Base-by-base conservation (phyloP, 2,113 vertebrate genomes). In the Atrichornis clamosus region DNA sequence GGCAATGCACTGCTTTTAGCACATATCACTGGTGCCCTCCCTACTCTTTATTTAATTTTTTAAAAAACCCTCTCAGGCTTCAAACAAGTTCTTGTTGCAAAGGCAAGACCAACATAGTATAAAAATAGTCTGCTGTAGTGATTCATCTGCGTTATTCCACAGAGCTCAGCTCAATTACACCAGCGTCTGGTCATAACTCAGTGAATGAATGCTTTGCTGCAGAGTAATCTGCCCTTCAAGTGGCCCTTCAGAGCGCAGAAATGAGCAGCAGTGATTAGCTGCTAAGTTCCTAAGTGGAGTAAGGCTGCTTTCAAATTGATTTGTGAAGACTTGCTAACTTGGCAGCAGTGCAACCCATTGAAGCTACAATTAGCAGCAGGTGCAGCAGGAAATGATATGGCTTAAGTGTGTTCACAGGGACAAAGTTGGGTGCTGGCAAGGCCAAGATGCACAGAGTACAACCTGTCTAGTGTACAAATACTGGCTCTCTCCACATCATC, bases 251-350 rank as follows among this genome's bases (percentile, higher is more conserved):
- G 92, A 93, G 75, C 92, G 88, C 80, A 95, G 91, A 96, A 95
- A 95, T 32, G 95, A 96, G 94, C 80, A 95, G 95, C 90, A 96
- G 85, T 97, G 95, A 97, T 96, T 97, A 95, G 95, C 93, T 96
- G 82, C 91, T 90, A 97, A 96, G 93, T 95, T 96, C 92, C 87
- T 84, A 96, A 97, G 95, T 94, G 96, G 95, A 90, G 87, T 88
- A 94, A 95, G 92, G 90, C 92, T 94, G 95, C 95, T 94, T 95
- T 96, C 92, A 95, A 96, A 96, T 84, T 96, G 95, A 97, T 96
- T 96, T 93, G 94, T 91, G 93, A 96, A 96, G 94, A 96, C 95
- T 94, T 94, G 82, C 93, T 94, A 97, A 94, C 95, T 97, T 97
- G 96, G 95, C 95, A 96, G 95, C 90, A 93, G 93, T 90, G 93